These are phyloP conservation scores for Eilema caniola DNA, from an alignment of 2,888 invertebrate species.

Conservation along the genomic window DNA sequence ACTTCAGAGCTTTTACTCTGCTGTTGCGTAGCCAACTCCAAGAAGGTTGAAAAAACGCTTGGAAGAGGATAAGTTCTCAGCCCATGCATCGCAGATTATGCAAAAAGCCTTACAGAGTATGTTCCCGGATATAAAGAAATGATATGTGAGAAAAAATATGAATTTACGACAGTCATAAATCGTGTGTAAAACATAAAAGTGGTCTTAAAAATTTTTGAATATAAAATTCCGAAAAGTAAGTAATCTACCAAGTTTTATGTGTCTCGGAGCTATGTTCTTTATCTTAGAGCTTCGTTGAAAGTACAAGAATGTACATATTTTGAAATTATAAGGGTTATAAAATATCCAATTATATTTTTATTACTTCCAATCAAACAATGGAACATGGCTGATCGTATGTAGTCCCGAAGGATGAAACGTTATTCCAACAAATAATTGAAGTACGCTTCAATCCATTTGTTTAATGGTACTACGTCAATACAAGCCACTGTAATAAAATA, in stretches of 20 bases:
- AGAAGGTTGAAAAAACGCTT: too few species aligned
- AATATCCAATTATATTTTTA: constrained; percentile 20
- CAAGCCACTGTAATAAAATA: background rate
- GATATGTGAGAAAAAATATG: constrained; percentile 36
- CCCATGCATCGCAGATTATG: background rate
- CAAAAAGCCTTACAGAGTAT: constrained; percentile 11
- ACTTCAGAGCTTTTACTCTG: too few species aligned
- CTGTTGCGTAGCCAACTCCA: too few species aligned
- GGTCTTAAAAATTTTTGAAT: constrained; percentile 39
- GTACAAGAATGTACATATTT: background rate
- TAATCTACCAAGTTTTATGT: constrained; percentile 44
- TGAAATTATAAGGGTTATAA: constrained; percentile 12
- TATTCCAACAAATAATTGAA: constrained; percentile 5
- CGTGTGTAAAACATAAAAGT: constrained; percentile 44
- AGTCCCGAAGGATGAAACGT: background rate
- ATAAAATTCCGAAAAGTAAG: constrained; percentile 49
- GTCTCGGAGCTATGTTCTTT: constrained; percentile 32
- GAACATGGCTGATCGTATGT: background rate
- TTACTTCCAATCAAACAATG: constrained; percentile 11
- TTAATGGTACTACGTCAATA: background rate
- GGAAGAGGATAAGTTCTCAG: background rate
- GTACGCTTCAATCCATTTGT: constrained; percentile 4
- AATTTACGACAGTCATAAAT: constrained; percentile 37
- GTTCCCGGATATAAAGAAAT: constrained; percentile 24
- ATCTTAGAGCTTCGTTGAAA: constrained; percentile 28